Evolutionary conservation across 2,888 invertebrate genomes (phyloP), one percentile per base, ranked within the genome.

Genomic region (Cabera pusaria): DNA sequence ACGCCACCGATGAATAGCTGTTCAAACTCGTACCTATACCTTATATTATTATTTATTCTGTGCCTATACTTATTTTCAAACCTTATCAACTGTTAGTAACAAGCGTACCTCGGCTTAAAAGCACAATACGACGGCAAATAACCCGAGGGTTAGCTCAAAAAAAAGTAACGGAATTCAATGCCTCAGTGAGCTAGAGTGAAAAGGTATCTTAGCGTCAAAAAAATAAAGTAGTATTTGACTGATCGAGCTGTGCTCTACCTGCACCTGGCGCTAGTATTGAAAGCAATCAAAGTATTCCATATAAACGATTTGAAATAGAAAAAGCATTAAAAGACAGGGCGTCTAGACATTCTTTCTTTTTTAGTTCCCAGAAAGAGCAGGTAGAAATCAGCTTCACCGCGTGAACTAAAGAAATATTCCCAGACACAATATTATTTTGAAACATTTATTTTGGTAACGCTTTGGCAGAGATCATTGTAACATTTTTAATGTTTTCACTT

Each of bases 271-370:
- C 77, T 81, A 81, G 83, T 68, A 72, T 72, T 73, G 66, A 66
- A 71, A 72, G 74, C 71, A 69, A 72, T 74, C 69, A 65, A 67
- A 72, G 64, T 69, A 64, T 71, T 68, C 59, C 62, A 76, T 73
- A 85, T 85, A 85, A 86, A 82, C 74, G 57, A 51, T 69, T 76
- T 74, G 64, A 66, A 74, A 75, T 77, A 80, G 78, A 81, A 82
- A 79, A 72, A 72, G 63, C 71, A 72, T 81, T 71, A 70, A 75
- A 74, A 77, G 74, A 72, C 84, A 87, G 85, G 83, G 78, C 77
- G 85, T 86, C 87, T 87, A 87, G 87, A 86, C 82, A 55, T 70
- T 63, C 52, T 66, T 81, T 81, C 77, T 81, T 76, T 68, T 73
- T 77, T 62, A 59, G 48, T 81, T 83, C 79, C 59, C 70, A 72